Percentiles rank a stretch among this genome's conserved stretches.
These are phyloP conservation scores for Sceliomorpha sp. DNA, from an alignment of 2,888 invertebrate genomes.

Conservation along the genomic window DNA sequence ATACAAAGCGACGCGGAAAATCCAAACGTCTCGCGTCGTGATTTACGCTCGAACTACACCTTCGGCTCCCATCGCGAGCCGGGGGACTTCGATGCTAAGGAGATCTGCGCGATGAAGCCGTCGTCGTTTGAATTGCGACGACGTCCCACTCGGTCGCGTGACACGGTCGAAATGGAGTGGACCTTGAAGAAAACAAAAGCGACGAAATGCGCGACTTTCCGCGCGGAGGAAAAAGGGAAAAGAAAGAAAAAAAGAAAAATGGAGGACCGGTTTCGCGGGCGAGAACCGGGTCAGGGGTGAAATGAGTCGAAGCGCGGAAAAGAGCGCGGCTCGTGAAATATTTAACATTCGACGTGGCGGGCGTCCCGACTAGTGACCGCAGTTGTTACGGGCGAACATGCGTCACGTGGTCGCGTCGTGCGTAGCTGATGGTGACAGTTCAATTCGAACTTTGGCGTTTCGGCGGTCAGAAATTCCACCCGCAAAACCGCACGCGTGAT, in stretches of 20 bases:
- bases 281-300: slow-evolving; percentile 60
- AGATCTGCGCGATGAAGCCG: too few species aligned
- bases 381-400: slow-evolving; percentile 75
- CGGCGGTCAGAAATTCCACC: slow-evolving; percentile 77
- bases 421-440: slow-evolving; percentile 79
- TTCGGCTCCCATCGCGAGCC: too few species aligned
- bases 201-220: too few species aligned
- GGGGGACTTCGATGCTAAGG: too few species aligned
- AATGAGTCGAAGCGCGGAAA: slow-evolving; percentile 58
- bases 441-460: slow-evolving; percentile 79
- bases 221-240: too few species aligned
- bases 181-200: too few species aligned
- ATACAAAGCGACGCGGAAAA: slow-evolving; percentile 56
- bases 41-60: slow-evolving; percentile 60
- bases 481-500: slow-evolving; percentile 78
- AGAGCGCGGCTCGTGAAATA: slow-evolving; percentile 60
- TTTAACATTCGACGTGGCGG: slow-evolving; percentile 60
- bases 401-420: slow-evolving; percentile 68
- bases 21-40: slow-evolving; percentile 55
- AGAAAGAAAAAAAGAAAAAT: too few species aligned
- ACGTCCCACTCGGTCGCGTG: slow-evolving; percentile 18
- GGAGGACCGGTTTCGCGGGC: slow-evolving; percentile 18
- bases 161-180: slow-evolving; percentile 13
- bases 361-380: slow-evolving; percentile 70
- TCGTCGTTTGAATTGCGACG: too few species aligned